Conservation (phyloP, 2,888 invertebrate genomes). For the Celastrina argiolus region DNA sequence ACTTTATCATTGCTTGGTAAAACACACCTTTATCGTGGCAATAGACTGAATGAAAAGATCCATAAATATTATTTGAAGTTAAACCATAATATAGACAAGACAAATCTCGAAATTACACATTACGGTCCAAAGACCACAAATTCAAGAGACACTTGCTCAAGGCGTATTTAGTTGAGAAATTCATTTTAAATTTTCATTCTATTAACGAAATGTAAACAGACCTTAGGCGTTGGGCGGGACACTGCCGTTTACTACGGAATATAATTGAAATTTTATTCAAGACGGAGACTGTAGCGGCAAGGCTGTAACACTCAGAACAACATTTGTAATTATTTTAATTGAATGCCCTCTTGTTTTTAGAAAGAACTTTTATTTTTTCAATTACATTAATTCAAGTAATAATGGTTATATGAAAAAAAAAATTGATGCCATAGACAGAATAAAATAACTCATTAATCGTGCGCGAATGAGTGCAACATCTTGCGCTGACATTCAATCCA, state of each 20-base stretch:
- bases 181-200: conserved; percentile 68
- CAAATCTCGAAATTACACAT: conserved; percentile 13
- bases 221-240: conserved; percentile 43
- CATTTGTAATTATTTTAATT: conserved; percentile 21
- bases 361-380: too few species aligned
- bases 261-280: conserved; percentile 68
- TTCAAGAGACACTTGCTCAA: conserved; percentile 7
- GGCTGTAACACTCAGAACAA: conserved; percentile 1
- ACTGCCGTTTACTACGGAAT: conserved; percentile 44
- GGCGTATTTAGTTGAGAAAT: conserved; percentile 59
- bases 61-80: too few species aligned
- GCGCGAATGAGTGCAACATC: too few species aligned
- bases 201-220: conserved; percentile 71
- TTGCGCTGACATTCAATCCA: too few species aligned
- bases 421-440: too few species aligned
- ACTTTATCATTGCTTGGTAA: too few species aligned
- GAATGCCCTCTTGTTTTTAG: not conserved
- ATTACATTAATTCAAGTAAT: too few species aligned
- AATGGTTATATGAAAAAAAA: too few species aligned
- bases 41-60: too few species aligned
- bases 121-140: conserved; percentile 9
- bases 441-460: too few species aligned
- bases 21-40: too few species aligned
- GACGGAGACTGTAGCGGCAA: conserved; percentile 39
- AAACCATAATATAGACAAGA: too few species aligned